A percentile compares a stretch with the other conserved stretches of the same genome.
Evolutionary conservation across 2,113 vertebrate genomes (phyloP).

Genomic region (Pipa parva): DNA sequence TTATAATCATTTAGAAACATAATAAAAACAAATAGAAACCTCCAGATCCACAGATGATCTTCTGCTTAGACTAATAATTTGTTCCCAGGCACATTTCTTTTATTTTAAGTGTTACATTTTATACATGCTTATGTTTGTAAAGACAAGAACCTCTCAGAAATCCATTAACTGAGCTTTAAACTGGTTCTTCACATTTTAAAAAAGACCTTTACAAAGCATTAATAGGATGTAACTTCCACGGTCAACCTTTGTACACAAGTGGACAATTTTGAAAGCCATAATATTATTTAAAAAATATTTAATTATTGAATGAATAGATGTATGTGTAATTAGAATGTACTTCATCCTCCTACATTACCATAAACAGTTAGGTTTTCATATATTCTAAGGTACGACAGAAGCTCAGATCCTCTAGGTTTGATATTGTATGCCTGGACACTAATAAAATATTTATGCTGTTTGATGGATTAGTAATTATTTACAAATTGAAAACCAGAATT

Average conservation of each 20-base stretch:
- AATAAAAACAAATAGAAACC: slow-evolving; percentile 3
- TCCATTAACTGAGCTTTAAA: slow-evolving; percentile 5
- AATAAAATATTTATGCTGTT: no score
- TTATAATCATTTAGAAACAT: background rate
- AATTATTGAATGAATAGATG: no score
- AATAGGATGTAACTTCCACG: slow-evolving; percentile 17
- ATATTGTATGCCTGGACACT: no score
- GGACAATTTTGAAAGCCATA: no score
- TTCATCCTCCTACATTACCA: no score
- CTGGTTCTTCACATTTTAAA: slow-evolving; percentile 15
- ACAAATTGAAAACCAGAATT: no score
- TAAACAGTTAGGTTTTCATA: no score
- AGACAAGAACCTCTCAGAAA: slow-evolving; percentile 28
- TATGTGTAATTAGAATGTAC: no score
- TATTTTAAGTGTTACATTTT: slow-evolving; percentile 5
- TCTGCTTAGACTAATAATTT: slow-evolving; percentile 25
- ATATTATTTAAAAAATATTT: no score
- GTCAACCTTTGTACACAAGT: background rate
- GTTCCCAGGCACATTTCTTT: slow-evolving; percentile 18
- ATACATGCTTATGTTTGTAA: slow-evolving; percentile 6
- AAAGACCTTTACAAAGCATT: slow-evolving; percentile 23
- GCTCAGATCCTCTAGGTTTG: no score
- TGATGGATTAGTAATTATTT: no score
- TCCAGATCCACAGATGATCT: background rate
- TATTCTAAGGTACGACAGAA: no score